A percentile compares a stretch with the other conserved stretches of the same genome.
Evolutionary conservation across 2,888 invertebrate species (phyloP).

Genomic region (Phytoseiulus persimilis): DNA sequence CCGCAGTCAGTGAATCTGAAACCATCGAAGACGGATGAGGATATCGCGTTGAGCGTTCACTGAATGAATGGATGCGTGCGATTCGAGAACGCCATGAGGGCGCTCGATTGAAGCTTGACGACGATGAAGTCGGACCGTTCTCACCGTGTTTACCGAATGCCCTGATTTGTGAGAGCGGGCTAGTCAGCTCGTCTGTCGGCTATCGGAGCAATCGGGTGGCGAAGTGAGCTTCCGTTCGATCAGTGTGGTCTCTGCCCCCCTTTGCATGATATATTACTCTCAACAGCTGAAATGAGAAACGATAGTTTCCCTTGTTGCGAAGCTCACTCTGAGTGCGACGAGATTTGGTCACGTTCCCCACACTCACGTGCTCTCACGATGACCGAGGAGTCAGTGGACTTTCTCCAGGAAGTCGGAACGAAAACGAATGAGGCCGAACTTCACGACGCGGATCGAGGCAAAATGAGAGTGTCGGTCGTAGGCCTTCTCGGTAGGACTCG

Average conservation of each 20-base stretch:
- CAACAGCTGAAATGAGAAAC: no score
- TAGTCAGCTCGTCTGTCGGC: background rate
- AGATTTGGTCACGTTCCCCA: no score
- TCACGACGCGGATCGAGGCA: no score
- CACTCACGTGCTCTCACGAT: no score
- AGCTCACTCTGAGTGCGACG: no score
- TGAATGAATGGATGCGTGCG: background rate
- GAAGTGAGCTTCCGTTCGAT: background rate
- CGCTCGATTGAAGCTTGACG: background rate
- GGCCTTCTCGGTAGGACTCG: no score
- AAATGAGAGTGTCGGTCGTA: no score
- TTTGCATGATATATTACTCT: no score
- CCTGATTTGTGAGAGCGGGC: background rate
- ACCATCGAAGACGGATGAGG: constrained; percentile 5
- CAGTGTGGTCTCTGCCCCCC: background rate
- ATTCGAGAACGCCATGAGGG: background rate
- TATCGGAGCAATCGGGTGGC: background rate
- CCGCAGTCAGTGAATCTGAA: background rate
- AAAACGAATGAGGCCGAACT: no score
- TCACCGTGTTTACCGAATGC: background rate
- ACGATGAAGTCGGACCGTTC: background rate
- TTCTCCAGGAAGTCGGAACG: no score
- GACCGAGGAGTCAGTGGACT: no score
- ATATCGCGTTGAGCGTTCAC: background rate
- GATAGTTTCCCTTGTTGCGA: no score